phyloP scores from a whole-genome alignment of 1,140 invertebrate species.

The Mercenaria mercenaria region DNA sequence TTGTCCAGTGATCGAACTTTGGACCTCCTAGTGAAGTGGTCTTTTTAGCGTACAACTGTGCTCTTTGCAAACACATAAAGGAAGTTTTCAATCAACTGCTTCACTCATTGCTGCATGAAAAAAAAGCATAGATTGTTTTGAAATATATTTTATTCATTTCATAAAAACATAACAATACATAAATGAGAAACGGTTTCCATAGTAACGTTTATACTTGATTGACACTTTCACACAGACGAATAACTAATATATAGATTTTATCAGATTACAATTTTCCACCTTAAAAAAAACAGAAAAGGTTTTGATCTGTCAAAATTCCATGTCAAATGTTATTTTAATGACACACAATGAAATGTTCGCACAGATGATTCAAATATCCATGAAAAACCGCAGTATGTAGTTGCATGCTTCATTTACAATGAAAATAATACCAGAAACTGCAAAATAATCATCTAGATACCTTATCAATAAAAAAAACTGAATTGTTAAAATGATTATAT shows the following conservation, averaged over 20 bases:
- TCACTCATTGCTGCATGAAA: too few relatives aligned
- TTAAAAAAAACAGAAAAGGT: not conserved
- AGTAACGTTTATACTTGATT: conserved; percentile 24
- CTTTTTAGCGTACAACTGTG: too few relatives aligned
- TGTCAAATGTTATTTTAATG: not conserved
- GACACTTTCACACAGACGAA: conserved; percentile 9
- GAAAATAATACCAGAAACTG: too few relatives aligned
- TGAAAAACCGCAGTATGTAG: not conserved
- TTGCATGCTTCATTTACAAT: not conserved
- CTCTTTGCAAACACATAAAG: too few relatives aligned
- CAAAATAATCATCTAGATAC: too few relatives aligned
- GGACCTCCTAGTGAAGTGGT: too few relatives aligned
- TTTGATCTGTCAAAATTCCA: not conserved
- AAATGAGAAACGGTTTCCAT: conserved; percentile 42
- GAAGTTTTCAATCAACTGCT: too few relatives aligned
- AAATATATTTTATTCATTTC: conserved; percentile 44
- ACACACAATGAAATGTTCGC: not conserved
- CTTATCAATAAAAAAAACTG: too few relatives aligned
- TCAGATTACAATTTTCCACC: not conserved
- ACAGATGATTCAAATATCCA: not conserved
- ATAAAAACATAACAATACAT: conserved; percentile 51
- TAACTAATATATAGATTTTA: not conserved
- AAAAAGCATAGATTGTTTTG: not conserved
- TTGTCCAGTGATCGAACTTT: too few relatives aligned
- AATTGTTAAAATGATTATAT: too few relatives aligned